Conservation (phyloP, 2,113 vertebrate species). For the Myiopsitta monachus region DNA sequence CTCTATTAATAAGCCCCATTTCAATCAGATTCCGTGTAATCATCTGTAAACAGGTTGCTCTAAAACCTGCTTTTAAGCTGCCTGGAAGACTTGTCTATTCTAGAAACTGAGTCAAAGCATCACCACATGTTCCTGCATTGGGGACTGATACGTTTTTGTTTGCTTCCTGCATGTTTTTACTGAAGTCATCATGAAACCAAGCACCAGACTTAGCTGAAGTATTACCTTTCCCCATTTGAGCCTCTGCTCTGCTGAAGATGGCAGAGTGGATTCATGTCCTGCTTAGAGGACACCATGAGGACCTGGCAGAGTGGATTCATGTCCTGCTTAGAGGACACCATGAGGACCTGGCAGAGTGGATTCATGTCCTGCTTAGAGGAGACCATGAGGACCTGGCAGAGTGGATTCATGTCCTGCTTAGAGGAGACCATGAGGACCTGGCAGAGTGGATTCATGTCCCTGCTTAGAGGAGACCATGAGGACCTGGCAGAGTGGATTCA, state of each 20-base stretch:
- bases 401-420: too few relatives aligned
- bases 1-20: background rate
- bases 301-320: background rate
- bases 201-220: background rate
- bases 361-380: too few relatives aligned
- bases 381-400: background rate
- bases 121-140: accelerated
- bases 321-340: background rate
- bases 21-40: background rate
- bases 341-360: background rate
- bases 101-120: background rate
- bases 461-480: too few relatives aligned
- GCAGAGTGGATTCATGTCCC: too few relatives aligned
- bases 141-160: background rate
- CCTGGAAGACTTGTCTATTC: background rate
- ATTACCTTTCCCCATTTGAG: background rate
- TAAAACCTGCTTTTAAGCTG: background rate
- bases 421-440: too few relatives aligned
- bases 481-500: background rate
- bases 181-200: background rate
- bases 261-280: too few relatives aligned
- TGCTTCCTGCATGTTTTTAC: background rate
- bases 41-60: background rate
- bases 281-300: too few relatives aligned
- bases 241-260: background rate